Evolutionary conservation across 1,140 invertebrate species (phyloP).

Genomic region (Drosophila burlai): DNA sequence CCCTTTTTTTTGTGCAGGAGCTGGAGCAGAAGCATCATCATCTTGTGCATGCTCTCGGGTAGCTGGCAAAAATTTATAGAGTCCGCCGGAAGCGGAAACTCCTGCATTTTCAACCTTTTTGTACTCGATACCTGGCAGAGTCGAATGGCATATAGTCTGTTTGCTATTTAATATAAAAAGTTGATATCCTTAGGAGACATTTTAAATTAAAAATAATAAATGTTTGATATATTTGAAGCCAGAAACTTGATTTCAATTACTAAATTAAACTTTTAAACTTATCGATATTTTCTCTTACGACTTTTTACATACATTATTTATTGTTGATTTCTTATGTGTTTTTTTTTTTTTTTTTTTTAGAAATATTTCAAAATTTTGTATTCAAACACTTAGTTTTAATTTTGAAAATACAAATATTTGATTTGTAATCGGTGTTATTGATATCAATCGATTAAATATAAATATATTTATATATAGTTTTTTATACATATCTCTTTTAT

Average conservation of each 20-base stretch:
- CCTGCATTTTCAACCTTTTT: conserved; percentile 9
- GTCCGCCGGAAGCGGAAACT: conserved; percentile 46
- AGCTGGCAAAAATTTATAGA: conserved; percentile 60
- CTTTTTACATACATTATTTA: too few relatives aligned
- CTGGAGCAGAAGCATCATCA: conserved; percentile 11
- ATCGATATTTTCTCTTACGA: too few relatives aligned
- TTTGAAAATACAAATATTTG: too few relatives aligned
- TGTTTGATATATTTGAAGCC: too few relatives aligned
- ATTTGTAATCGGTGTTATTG: too few relatives aligned
- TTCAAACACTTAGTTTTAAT: too few relatives aligned
- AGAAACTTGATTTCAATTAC: too few relatives aligned
- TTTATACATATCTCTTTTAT: not conserved
- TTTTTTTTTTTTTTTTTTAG: too few relatives aligned
- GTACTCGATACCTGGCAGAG: conserved; percentile 7
- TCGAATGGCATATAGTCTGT: not conserved
- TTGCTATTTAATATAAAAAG: not conserved
- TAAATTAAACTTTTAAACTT: too few relatives aligned
- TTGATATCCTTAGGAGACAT: not conserved
- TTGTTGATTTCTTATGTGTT: too few relatives aligned
- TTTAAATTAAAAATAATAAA: not conserved
- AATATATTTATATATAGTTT: not conserved
- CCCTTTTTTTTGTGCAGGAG: not conserved
- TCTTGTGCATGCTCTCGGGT: conserved; percentile 43
- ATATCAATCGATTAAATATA: not conserved
- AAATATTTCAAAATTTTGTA: too few relatives aligned